Evolutionary conservation across 2,888 invertebrate genomes (phyloP), one percentile per base, ranked within the genome.

Genomic region (Lepidochrysops patricia): DNA sequence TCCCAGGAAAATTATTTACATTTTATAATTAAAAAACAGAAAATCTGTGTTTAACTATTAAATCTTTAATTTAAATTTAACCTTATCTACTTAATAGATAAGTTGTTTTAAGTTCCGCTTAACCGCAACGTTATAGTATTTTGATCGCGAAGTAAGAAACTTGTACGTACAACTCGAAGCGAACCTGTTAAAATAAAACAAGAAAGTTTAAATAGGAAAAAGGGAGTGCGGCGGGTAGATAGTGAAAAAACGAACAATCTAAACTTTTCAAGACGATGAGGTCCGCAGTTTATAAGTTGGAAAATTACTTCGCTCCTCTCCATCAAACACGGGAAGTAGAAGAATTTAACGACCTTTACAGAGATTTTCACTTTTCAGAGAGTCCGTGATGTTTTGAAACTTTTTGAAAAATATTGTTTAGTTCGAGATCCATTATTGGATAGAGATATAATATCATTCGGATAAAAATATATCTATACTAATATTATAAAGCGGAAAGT

Each of bases 141-240:
- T 70, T 71, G 68, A 72, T 72, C 69, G 69, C 62, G 62, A 64
- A 61, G 60, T 62, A 69, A 68, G 68, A 72, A 75, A 79, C 68
- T 71, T 69, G 64, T 68, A 72, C 73, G 59, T 67, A 62, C 68
- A 67, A 66, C 65, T 66, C 71, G 68, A 72, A 69, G 72, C 72
- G 74, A 73, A 75, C 74, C 78, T 78, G 77, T 25, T 76, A 75
- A 80, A 84, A 85, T 79, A 83, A 84, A 87, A 82, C 75, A 79
- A 71, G 73, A 84, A 88, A 87, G 82, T 87, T 88, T 84, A 84
- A 84, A 88, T 85, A 82, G 82, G 84, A 84, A 86, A 86, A 86
- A 84, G 80, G 81, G 80, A 80, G 79, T 80, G 80, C 75, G 76
- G 70, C 72, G 64, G 74, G 72, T 73, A 83, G 85, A 86, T 87